phyloP scores from a whole-genome alignment of 2,113 vertebrate genomes.

The Tragulus kanchil region DNA sequence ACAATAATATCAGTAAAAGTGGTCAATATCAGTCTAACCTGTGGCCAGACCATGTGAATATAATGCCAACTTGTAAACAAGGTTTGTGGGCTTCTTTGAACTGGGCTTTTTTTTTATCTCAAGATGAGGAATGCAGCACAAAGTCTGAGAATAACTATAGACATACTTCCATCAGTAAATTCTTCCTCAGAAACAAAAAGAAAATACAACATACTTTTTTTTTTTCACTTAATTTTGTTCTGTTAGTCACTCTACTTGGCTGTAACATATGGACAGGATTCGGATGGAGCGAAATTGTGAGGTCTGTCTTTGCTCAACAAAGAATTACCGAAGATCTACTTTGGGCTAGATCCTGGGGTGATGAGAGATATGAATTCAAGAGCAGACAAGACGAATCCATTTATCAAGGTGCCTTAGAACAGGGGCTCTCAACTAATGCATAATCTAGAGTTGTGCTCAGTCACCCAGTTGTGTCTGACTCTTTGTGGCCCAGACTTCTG shows the following conservation, averaged over 20 bases:
- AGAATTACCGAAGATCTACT: neutral
- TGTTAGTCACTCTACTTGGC: neutral
- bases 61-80: slow-evolving; percentile 21
- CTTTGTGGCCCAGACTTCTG: neutral
- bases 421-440: neutral
- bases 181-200: slow-evolving; percentile 18
- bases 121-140: neutral
- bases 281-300: neutral
- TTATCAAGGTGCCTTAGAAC: neutral
- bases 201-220: neutral
- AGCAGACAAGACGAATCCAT: neutral
- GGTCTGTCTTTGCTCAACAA: slow-evolving; percentile 16
- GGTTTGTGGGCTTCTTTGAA: neutral
- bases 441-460: neutral
- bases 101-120: neutral
- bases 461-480: neutral
- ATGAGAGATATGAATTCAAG: neutral
- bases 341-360: neutral
- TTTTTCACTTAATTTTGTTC: neutral
- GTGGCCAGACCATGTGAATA: neutral
- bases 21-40: slow-evolving; percentile 24
- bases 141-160: neutral
- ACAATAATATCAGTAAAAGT: slow-evolving; percentile 31
- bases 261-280: neutral
- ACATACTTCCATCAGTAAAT: neutral